These are phyloP conservation scores for Platysternon megacephalum DNA, from an alignment of 2,113 vertebrate genomes.

Conservation along the genomic window DNA sequence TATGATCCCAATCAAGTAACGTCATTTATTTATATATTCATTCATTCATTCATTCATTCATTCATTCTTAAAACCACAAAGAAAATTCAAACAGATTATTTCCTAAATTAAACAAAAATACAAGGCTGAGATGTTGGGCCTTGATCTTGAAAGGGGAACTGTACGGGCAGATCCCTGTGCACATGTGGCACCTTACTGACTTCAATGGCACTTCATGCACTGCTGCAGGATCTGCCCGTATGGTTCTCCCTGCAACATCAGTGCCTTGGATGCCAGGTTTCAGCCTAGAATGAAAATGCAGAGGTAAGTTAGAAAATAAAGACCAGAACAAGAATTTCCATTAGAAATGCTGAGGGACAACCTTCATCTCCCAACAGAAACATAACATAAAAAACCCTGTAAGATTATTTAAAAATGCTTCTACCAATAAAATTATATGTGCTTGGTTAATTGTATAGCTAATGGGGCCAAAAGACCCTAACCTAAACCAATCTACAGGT, in stretches of 20 bases:
- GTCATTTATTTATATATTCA: too few relatives aligned
- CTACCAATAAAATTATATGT: background rate
- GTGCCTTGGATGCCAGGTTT: background rate
- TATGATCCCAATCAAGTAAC: background rate
- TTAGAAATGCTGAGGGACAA: background rate
- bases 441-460: background rate
- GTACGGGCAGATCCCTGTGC: background rate
- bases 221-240: background rate
- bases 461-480: background rate
- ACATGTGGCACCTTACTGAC: background rate
- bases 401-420: background rate
- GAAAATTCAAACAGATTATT: background rate
- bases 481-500: background rate
- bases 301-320: rapidly evolving
- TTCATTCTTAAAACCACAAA: background rate
- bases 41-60: background rate
- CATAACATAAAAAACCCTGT: background rate
- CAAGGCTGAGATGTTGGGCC: background rate
- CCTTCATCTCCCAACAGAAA: background rate
- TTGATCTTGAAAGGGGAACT: background rate
- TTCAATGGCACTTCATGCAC: background rate
- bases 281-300: rapidly evolving
- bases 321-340: background rate
- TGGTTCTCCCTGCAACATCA: background rate
- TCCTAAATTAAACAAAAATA: background rate